These are phyloP conservation scores for Drosophila ambigua DNA, from an alignment of 1,140 invertebrate genomes.

Conservation along the genomic window DNA sequence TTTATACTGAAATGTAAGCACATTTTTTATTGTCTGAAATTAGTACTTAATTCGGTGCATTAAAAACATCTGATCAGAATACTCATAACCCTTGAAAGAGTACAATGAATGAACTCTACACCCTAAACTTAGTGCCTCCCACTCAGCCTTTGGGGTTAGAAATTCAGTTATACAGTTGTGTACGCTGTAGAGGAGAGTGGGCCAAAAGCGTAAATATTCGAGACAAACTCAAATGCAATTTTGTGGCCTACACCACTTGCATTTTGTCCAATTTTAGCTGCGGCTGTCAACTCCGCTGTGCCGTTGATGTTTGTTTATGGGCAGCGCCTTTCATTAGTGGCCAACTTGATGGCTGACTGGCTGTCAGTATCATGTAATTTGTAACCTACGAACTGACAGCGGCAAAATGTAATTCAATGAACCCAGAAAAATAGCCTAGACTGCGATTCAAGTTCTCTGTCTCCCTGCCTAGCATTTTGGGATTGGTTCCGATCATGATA, in stretches of 20 bases:
- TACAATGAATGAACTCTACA: background rate
- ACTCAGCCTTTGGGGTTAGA: conserved; percentile 1
- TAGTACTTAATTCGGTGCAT: conserved; percentile 26
- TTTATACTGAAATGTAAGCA: no score
- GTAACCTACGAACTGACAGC: conserved; percentile 26
- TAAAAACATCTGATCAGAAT: conserved; percentile 15
- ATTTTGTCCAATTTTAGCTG: no score
- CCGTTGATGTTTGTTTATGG: conserved; percentile 55
- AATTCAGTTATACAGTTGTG: conserved; percentile 8
- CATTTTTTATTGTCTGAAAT: conserved; percentile 1
- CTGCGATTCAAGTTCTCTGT: no score
- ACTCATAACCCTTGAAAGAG: conserved; percentile 23
- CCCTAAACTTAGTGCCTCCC: background rate
- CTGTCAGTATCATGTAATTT: conserved; percentile 52
- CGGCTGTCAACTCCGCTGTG: conserved; percentile 1
- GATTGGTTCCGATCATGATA: background rate
- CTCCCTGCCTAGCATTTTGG: background rate
- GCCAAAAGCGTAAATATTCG: background rate
- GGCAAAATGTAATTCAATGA: conserved; percentile 53
- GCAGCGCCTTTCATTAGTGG: conserved; percentile 44
- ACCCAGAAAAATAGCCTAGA: background rate
- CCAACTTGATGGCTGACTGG: conserved; percentile 48
- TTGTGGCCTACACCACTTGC: no score
- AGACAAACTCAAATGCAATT: conserved; percentile 48
- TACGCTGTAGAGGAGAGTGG: no score